Evolutionary conservation across 2,888 invertebrate species (phyloP).

Genomic region (Trypoxylon attenuatum): DNA sequence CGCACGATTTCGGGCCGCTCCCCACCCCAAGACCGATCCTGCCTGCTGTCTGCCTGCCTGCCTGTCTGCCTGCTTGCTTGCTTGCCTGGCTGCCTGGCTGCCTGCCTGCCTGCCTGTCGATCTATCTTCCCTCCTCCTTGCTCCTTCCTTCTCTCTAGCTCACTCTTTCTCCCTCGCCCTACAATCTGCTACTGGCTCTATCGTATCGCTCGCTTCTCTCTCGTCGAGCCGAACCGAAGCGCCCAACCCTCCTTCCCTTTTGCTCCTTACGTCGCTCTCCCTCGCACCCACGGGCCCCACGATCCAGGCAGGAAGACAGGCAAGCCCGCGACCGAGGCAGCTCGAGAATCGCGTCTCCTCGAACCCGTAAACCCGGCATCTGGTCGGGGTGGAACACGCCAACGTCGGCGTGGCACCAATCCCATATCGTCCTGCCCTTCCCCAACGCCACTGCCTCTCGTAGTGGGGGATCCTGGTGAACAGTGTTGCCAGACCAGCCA

Average conservation of each 20-base stretch:
- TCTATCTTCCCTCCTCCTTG: constrained; percentile 29
- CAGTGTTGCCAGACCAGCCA: too few species aligned
- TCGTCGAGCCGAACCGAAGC: constrained; percentile 4
- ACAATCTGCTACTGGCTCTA: not conserved
- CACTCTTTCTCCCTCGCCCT: constrained; percentile 19
- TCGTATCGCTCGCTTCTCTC: not conserved
- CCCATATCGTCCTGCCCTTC: constrained; percentile 3
- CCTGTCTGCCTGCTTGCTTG: too few species aligned
- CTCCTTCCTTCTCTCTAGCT: constrained; percentile 24
- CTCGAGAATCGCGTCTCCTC: constrained; percentile 8
- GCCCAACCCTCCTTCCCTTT: constrained; percentile 22
- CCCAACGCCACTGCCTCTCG: not conserved
- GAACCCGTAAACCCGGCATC: constrained; percentile 16
- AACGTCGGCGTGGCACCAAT: constrained; percentile 27
- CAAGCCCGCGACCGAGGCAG: constrained; percentile 41
- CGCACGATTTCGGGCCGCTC: constrained; percentile 61
- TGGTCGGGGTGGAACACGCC: constrained; percentile 36
- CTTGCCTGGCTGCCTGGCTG: constrained; percentile 22
- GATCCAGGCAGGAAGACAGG: constrained; percentile 40
- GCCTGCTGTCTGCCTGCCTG: too few species aligned
- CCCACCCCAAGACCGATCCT: too few species aligned
- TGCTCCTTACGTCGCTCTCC: constrained; percentile 22
- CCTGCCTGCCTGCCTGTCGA: constrained; percentile 26
- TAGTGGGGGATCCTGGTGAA: not conserved
- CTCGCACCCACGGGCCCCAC: constrained; percentile 1